A percentile compares a stretch with the other conserved stretches of the same genome.
phyloP scores from a whole-genome alignment of 2,113 vertebrate genomes.

The Athene noctua region DNA sequence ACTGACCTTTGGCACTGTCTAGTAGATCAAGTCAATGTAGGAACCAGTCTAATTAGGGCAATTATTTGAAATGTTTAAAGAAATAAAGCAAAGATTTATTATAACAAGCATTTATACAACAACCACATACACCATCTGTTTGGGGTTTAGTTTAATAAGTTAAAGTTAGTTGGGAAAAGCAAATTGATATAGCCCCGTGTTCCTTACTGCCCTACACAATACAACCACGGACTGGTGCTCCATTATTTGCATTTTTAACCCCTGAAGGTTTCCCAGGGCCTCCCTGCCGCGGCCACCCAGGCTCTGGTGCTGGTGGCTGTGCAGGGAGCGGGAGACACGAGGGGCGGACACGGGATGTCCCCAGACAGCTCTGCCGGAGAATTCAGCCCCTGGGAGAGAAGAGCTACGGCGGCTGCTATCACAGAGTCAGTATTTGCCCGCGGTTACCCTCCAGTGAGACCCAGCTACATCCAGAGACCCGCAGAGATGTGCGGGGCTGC shows the following conservation, averaged over 20 bases:
- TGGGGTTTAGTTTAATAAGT: not conserved
- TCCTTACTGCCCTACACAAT: not conserved
- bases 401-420: not conserved
- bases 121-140: not conserved
- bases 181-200: not conserved
- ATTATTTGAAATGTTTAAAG: not conserved
- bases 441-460: not conserved
- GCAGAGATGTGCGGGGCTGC: rapidly evolving
- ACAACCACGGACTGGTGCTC: not conserved
- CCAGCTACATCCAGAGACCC: not conserved
- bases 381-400: too few species aligned
- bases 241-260: not conserved
- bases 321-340: rapidly evolving
- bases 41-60: not conserved
- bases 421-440: not conserved
- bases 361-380: not conserved
- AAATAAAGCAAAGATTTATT: not conserved
- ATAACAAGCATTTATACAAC: not conserved
- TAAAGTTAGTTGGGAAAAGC: not conserved
- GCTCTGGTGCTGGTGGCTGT: not conserved
- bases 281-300: not conserved
- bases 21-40: rapidly evolving
- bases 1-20: not conserved
- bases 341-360: not conserved
- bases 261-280: not conserved